Evolutionary conservation across 2,888 invertebrate genomes (phyloP), one percentile per base, ranked within the genome.

Genomic region (Aricia artaxerxes): DNA sequence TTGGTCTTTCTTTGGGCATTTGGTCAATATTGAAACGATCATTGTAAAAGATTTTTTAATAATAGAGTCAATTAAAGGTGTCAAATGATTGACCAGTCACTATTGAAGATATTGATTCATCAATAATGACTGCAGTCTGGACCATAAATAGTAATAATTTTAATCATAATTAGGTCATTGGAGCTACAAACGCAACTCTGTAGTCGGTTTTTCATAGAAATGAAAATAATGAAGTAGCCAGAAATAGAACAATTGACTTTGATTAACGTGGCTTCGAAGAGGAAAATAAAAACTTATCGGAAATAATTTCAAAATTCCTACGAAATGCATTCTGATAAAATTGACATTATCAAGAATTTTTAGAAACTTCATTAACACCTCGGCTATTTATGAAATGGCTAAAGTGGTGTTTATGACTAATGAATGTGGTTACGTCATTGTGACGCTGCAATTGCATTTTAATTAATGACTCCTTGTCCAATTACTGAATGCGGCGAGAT

Each of bases 401-500:
- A 69, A 35, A 38, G 69, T 69, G 38, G 35, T 11, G 35, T 38
- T 69, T 38, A 69, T 69, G 69, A 69, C 35, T 69, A 69, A 69
- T 35, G 16, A 38, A 69, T 69, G 69, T 69, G 64, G 64, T 69
- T 11, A 69, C 35, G 35, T 35, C 35, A 69, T 35, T 11, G 64
- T 69, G 0, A 61, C 24, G 4, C 24, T 24, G 61, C 61, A 61
- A 31, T 69, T 69, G 24, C 35, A 31, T 69, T 69, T 31, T 9
- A 69, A 31, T 69, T 69, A 69, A 31, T 69, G 64, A 35, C 31
- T 69, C 31, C 64, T 31, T 31, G 64, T 69, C 64, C 64, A 35
- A 31, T 69, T 69, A 69, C 35, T 7, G 35, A 69, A 31, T 35
- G 35, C 64, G 11, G 31, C 11, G 31, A 61, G 24, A 61, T 61